phyloP scores from a whole-genome alignment of 2,797 vertebrate species.

The Limosa lapponica region DNA sequence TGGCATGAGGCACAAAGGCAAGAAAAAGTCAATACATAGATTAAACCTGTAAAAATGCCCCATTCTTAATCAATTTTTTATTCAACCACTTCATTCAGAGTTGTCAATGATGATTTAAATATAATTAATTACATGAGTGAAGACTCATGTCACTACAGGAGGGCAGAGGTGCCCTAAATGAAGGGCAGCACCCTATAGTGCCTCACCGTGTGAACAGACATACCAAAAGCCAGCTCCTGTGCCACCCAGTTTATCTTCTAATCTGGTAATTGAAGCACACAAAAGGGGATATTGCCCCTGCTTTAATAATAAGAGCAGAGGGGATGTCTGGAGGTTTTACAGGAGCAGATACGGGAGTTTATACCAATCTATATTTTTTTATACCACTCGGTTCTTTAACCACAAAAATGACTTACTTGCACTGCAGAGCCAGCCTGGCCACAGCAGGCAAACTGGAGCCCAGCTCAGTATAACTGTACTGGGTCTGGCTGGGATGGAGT shows the following conservation, averaged over 20 bases:
- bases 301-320: background rate
- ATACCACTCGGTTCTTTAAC: background rate
- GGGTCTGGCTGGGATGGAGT: background rate
- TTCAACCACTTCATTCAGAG: background rate
- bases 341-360: background rate
- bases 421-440: background rate
- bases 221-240: background rate
- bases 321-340: background rate
- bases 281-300: background rate
- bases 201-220: accelerated
- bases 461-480: background rate
- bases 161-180: background rate
- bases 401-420: background rate
- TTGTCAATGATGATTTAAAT: background rate
- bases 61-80: background rate
- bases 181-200: background rate
- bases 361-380: background rate
- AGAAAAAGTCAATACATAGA: background rate
- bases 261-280: background rate
- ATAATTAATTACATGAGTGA: background rate
- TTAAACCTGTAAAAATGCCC: background rate
- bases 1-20: background rate
- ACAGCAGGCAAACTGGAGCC: background rate
- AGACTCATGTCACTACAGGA: background rate
- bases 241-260: background rate